Conservation (phyloP, 1,140 invertebrate species). For the Maniola jurtina region DNA sequence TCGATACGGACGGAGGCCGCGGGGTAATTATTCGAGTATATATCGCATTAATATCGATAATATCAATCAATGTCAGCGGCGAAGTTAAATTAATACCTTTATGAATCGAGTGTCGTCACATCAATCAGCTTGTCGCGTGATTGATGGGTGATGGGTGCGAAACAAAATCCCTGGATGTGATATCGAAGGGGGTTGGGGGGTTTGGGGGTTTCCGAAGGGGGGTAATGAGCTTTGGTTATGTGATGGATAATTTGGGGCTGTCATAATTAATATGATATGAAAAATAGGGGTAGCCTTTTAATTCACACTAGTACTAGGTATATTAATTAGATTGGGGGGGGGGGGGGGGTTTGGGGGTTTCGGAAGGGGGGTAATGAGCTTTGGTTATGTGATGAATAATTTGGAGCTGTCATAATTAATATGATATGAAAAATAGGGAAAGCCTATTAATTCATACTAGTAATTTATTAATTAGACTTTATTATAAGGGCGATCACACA, state of each 20-base stretch:
- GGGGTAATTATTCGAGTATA: slow-evolving; percentile 56
- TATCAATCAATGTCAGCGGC: slow-evolving; percentile 68
- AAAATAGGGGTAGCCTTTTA: too few species aligned
- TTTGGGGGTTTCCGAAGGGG: background rate
- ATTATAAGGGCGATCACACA: too few species aligned
- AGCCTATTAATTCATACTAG: too few species aligned
- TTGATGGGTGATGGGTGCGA: slow-evolving; percentile 49
- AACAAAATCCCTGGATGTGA: slow-evolving; percentile 31
- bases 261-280: too few species aligned
- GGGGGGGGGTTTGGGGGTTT: background rate
- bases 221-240: background rate
- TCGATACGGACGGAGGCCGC: slow-evolving; percentile 39
- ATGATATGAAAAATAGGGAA: too few species aligned
- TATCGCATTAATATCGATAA: slow-evolving; percentile 67
- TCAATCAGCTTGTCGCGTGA: slow-evolving; percentile 53
- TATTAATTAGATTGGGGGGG: too few species aligned
- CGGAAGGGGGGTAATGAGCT: background rate
- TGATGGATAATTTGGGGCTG: background rate
- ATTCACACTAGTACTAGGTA: too few species aligned
- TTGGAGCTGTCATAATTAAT: background rate
- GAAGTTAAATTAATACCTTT: slow-evolving; percentile 73
- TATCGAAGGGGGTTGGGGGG: background rate
- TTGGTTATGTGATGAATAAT: slow-evolving; percentile 1
- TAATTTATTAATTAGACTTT: too few species aligned
- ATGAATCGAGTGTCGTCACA: slow-evolving; percentile 64